Conservation (phyloP, 2,113 vertebrate genomes). For the Microtus montanus region DNA sequence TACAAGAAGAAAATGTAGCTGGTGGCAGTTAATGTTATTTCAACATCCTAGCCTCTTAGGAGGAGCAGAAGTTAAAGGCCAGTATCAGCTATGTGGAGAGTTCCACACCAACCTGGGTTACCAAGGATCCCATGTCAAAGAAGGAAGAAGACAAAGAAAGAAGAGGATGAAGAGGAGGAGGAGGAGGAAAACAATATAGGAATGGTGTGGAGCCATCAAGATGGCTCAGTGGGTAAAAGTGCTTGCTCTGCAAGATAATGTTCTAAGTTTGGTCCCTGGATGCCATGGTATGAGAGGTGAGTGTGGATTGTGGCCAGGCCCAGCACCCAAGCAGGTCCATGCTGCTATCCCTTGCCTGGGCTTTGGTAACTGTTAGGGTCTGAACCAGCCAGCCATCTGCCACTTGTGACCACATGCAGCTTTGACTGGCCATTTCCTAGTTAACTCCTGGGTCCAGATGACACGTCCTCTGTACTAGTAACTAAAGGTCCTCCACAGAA, state of each 20-base stretch:
- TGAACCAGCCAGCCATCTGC: not conserved
- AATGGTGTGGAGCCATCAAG: not conserved
- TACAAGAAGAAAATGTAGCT: not conserved
- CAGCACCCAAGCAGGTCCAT: not conserved
- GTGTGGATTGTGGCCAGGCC: not conserved
- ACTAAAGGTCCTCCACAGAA: not conserved
- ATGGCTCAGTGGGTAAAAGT: too few relatives aligned
- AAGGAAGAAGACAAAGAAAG: too few relatives aligned
- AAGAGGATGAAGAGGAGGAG: too few relatives aligned
- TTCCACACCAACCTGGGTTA: not conserved
- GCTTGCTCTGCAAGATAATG: not conserved
- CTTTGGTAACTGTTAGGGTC: not conserved
- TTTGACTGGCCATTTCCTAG: not conserved
- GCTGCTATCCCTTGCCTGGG: not conserved
- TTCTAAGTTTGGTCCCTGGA: not conserved
- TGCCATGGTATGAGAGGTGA: not conserved
- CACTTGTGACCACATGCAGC: not conserved
- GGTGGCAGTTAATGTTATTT: not conserved
- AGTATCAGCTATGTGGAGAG: not conserved
- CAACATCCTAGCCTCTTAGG: not conserved
- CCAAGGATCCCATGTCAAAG: not conserved
- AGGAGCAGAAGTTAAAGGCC: not conserved
- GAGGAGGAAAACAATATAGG: not conserved
- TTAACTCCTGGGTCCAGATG: not conserved
- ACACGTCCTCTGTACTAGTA: not conserved